Percentiles rank a stretch among this genome's conserved stretches.
Evolutionary conservation across 1,140 invertebrate genomes (phyloP).

Genomic region (Trichonephila inaurata): DNA sequence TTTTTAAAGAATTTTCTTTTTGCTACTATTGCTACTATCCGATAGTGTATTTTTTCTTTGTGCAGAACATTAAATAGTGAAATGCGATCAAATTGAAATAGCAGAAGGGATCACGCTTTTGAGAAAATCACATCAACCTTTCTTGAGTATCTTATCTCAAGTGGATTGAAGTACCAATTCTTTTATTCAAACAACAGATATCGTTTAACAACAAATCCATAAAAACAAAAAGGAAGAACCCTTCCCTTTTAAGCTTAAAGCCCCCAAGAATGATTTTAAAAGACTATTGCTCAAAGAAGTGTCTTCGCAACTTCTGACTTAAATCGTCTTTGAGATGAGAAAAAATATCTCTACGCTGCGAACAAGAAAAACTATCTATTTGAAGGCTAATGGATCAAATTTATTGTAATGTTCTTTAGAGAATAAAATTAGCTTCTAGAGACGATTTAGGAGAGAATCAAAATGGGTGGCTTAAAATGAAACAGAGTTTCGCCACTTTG

Average conservation of each 20-base stretch:
- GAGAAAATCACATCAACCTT: constrained; percentile 13
- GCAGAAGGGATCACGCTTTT: neutral
- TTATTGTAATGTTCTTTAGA: constrained; percentile 11
- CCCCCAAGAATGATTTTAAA: neutral
- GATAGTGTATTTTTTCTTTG: neutral
- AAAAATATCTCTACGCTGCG: neutral
- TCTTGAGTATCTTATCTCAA: constrained; percentile 7
- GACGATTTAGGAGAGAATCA: neutral
- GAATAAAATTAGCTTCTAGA: constrained; percentile 1
- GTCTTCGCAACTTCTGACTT: constrained; percentile 10
- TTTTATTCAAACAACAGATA: constrained; percentile 26
- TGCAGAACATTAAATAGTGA: neutral
- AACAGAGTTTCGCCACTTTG: neutral
- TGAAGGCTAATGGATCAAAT: neutral
- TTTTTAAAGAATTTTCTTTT: too few relatives aligned
- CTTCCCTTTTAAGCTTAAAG: neutral
- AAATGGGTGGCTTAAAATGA: neutral
- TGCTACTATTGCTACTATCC: neutral
- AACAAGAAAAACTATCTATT: constrained; percentile 21
- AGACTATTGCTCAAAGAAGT: neutral
- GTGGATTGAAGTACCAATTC: neutral
- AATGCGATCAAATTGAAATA: neutral
- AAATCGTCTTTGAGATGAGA: neutral
- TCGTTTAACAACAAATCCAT: neutral
- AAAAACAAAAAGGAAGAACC: neutral